Base-by-base conservation (phyloP, 1,140 invertebrate species). In the Trichogramma pretiosum region DNA sequence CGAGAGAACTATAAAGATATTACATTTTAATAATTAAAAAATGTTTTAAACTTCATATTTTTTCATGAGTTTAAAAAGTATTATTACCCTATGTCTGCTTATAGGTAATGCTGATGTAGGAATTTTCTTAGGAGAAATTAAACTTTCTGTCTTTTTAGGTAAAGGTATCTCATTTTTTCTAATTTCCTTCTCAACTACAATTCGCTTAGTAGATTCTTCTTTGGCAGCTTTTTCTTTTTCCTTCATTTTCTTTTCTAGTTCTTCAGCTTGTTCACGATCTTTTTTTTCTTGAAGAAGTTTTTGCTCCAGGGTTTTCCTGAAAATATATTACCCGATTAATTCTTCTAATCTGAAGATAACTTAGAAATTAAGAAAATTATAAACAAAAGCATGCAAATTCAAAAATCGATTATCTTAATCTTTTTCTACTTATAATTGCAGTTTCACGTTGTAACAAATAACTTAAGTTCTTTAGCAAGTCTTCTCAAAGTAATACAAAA, bases 1-100 rank as follows among this genome's bases (percentile, higher is more conserved):
- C 75, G 77, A 17, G 79, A 81, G 60, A 78, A 83, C 67, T 70
- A 14, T n/a, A 57, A 57, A 55, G n/a, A 19, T 30, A 18, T n/a
- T n/a, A n/a, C n/a, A n/a, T n/a, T n/a, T n/a, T 28, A 28, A 28
- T 7, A 28, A 14, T 44, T 10, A 36, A 37, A 39, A 46, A 39
- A 40, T 41, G 30, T 32, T n/a, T 19, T 40, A 39, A 30, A n/a
- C 30, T 32, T n/a, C 18, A 50, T 48, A 46, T 40, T 24, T 17
- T 21, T 44, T 32, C 1, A 34, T 43, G 26, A 42, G 30, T 21
- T 5, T 18, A 39, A 42, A 37, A 33, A 10, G 13, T 18, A 28
- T 48, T 32, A 14, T 51, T 63, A 69, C 68, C 51, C 68, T 61
- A 32, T 70, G 66, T 57, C 68, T 65, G 7, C 63, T 62, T 42